Conservation (phyloP, 35 echinoderm and acorn worm species). For the Apostichopus japonicus region DNA sequence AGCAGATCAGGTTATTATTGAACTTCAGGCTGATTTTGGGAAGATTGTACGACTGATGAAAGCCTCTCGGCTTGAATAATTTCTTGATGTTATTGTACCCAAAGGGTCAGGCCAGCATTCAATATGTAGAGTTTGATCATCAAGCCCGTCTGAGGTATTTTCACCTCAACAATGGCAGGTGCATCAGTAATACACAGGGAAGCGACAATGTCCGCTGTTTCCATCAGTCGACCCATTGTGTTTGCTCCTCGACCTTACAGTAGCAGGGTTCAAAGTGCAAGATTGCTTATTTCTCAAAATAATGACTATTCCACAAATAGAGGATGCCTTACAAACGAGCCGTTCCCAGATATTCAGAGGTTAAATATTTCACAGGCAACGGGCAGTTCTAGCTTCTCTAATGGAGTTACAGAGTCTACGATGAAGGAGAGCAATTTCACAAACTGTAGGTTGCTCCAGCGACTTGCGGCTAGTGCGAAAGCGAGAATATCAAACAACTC, state of each 20-base stretch:
- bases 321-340: background rate
- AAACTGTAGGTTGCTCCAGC: conserved; percentile 75
- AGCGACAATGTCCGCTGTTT: conserved; percentile 29
- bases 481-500: conserved; percentile 43
- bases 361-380: background rate
- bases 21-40: too few relatives aligned
- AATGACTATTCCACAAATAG: background rate
- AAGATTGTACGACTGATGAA: too few relatives aligned
- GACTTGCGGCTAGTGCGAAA: conserved; percentile 72
- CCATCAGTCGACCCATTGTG: background rate
- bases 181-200: conserved; percentile 8
- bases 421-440: conserved; percentile 55
- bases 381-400: background rate
- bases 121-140: background rate
- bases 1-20: too few relatives aligned
- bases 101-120: background rate
- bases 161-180: background rate
- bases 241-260: conserved; percentile 27
- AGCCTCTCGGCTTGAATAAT: too few relatives aligned
- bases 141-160: background rate
- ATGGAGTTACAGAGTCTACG: too few relatives aligned
- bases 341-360: conserved; percentile 26
- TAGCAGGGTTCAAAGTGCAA: background rate
- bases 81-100: too few relatives aligned
- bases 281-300: background rate